Base-by-base conservation (phyloP, 1,140 invertebrate species). In the Varroa destructor region DNA sequence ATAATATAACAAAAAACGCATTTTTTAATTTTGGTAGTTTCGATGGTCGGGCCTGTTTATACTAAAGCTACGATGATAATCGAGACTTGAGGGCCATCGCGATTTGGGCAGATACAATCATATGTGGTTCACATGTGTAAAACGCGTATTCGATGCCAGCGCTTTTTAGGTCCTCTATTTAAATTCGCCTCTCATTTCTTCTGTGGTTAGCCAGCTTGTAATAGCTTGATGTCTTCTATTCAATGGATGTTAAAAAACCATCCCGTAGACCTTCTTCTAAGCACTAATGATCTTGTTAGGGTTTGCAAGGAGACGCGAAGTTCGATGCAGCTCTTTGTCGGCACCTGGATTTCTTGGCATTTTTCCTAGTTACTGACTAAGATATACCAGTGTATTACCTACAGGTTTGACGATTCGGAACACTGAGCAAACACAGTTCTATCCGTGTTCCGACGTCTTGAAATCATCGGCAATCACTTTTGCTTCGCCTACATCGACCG, bases 331-430 rank as follows among this genome's bases (percentile, higher is more conserved):
- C 75, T 89, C 87, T 79, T 95, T 91, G 76, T 90, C 89, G 46
- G 25, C 25, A 76, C 89, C 89, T 43, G 91, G 94, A 55, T 91
- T 90, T 75, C 89, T 75, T 40, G 80, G 89, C 61, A 89, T 86
- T 57, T 90, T 86, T 77, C 95, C 86, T 10, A 97, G 82, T 75
- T 89, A 85, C 78, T 94, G 89, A 71, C 93, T 93, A 82, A 96
- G 96, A 81, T 91, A 97, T 56, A 87, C 88, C 70, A 92, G 89
- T 80, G 91, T 89, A 78, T 90, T 93, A 79, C 89, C 89, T 6
- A 90, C 89, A 78, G 88, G 90, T 81, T 90, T 90, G 0, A 90
- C 88, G 76, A 93, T 87, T 75, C 76, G 77, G 6, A 93, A 81
- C 74, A 93, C 85, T 25, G 86, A 81, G 77, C 91, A 80, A 93